These are phyloP conservation scores for Hucho hucho DNA, from an alignment of 2,113 vertebrate species.

Conservation along the genomic window DNA sequence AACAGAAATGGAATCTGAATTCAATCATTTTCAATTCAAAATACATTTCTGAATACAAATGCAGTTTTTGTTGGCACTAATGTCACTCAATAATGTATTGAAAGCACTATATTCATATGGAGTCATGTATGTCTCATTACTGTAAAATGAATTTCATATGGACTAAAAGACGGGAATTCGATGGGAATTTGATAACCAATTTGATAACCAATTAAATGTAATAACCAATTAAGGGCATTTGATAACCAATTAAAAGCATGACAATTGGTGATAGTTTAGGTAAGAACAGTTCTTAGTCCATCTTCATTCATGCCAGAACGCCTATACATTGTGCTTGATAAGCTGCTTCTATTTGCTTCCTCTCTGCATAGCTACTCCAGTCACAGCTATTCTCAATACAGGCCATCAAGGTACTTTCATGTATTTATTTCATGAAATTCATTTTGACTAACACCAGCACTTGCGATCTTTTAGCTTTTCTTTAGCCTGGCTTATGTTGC, in stretches of 20 bases:
- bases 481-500: not conserved
- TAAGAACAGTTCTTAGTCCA: not conserved
- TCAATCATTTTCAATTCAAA: too few species aligned
- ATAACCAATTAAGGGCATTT: not conserved
- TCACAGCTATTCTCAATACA: conserved; percentile 81
- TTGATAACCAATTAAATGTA: not conserved
- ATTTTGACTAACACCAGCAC: conserved; percentile 40
- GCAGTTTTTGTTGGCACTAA: too few species aligned
- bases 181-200: not conserved
- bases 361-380: conserved; percentile 81
- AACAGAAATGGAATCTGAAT: too few species aligned
- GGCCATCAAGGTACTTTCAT: conserved; percentile 75
- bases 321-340: conserved; percentile 24
- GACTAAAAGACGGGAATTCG: not conserved
- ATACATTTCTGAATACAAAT: too few species aligned
- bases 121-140: conserved; percentile 17
- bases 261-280: not conserved
- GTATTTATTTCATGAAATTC: conserved; percentile 56
- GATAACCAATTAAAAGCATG: not conserved
- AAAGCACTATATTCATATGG: conserved; percentile 4
- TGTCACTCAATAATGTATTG: not conserved
- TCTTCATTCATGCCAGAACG: not conserved
- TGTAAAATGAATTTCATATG: conserved; percentile 32
- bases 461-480: not conserved
- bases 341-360: conserved; percentile 78